phyloP scores from a whole-genome alignment of 2,113 vertebrate species.

The Trematocara zebra region DNA sequence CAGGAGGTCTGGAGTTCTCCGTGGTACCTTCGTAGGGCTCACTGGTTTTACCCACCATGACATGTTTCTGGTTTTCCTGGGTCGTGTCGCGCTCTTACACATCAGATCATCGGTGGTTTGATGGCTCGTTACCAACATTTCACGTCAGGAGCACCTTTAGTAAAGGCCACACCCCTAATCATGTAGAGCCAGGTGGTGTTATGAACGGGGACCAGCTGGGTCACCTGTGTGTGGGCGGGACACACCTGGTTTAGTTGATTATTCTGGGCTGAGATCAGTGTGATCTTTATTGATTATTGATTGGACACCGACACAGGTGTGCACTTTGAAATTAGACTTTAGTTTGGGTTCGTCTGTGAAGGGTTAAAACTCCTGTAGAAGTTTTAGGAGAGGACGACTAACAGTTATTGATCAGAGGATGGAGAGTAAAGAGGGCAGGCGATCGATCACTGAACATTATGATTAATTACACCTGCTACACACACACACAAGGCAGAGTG shows the following conservation, averaged over 20 bases:
- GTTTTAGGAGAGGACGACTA: conserved; percentile 1
- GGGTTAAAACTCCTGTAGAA: neutral
- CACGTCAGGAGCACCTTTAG: neutral
- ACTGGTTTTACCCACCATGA: too few species aligned
- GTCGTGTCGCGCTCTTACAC: neutral
- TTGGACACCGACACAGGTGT: neutral
- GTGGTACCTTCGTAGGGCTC: too few species aligned
- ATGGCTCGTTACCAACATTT: neutral
- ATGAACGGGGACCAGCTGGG: neutral
- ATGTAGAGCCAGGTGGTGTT: neutral
- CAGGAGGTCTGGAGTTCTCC: too few species aligned
- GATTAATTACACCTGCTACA: conserved; percentile 46
- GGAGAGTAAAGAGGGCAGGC: conserved; percentile 27
- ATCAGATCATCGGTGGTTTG: neutral
- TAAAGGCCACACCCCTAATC: neutral
- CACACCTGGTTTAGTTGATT: neutral
- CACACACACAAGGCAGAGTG: neutral
- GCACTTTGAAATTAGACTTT: neutral
- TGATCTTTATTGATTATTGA: neutral
- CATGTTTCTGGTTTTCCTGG: too few species aligned
- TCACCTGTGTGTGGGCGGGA: neutral
- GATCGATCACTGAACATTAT: conserved; percentile 52
- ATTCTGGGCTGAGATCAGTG: neutral
- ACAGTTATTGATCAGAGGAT: conserved; percentile 33
- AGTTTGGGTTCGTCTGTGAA: neutral